Conservation (phyloP, 1,140 invertebrate genomes). For the Drosophila kepulauana region DNA sequence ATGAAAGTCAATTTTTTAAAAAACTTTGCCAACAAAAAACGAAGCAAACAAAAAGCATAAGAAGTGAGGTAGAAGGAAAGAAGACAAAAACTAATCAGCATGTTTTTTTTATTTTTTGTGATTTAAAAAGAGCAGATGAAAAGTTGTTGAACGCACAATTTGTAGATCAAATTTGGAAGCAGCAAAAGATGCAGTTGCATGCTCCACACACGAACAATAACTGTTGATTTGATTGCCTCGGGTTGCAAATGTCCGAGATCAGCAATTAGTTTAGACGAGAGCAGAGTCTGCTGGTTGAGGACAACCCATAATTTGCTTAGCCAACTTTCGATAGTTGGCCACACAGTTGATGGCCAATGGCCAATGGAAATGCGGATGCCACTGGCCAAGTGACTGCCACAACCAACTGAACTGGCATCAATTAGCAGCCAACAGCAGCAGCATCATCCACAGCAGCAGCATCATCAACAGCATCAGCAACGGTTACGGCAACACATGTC, state of each 20-base stretch:
- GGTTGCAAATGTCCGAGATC: not conserved
- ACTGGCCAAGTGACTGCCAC: not conserved
- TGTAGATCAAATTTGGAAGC: not conserved
- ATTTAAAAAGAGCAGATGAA: not conserved
- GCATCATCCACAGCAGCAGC: not conserved
- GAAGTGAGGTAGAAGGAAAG: too few species aligned
- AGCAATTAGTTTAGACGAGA: conserved; percentile 23
- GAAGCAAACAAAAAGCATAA: conserved; percentile 8
- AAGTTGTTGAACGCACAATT: not conserved
- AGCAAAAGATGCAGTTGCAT: conserved; percentile 11
- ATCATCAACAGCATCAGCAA: conserved; percentile 3
- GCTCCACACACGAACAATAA: not conserved
- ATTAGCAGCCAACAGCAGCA: conserved; percentile 14
- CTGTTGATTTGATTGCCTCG: conserved; percentile 15
- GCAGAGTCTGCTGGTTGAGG: not conserved
- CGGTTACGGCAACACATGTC: not conserved
- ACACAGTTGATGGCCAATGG: conserved; percentile 4
- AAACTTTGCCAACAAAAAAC: conserved; percentile 13
- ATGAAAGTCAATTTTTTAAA: conserved; percentile 51
- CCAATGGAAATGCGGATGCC: conserved; percentile 6
- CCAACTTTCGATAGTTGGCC: conserved; percentile 30
- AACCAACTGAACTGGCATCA: conserved; percentile 8
- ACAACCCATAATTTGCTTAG: conserved; percentile 43
- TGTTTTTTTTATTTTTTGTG: conserved; percentile 20
- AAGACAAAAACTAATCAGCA: conserved; percentile 30